These are phyloP conservation scores for Deroplatys truncata DNA, from an alignment of 2,888 invertebrate species.

Conservation along the genomic window DNA sequence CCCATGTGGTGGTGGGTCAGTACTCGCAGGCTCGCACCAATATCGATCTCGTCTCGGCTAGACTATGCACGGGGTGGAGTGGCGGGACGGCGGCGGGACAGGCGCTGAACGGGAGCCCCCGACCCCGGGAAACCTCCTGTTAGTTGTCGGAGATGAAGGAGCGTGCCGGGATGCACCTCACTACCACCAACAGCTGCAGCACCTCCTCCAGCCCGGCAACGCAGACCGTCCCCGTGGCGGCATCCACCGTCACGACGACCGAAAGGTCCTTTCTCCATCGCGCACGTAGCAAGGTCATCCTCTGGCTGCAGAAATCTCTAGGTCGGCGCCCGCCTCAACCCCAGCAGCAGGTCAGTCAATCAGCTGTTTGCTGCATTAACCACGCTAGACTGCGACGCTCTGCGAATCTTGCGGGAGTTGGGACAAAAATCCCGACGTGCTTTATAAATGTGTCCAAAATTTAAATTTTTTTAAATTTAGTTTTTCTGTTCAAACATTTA, in stretches of 20 bases:
- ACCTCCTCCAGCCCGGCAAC: slow-evolving; percentile 7
- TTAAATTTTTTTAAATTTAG: no score
- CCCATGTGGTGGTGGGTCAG: background rate
- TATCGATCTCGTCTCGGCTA: background rate
- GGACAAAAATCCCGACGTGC: no score
- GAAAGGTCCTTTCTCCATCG: slow-evolving; percentile 43
- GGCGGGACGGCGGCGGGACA: slow-evolving; percentile 4
- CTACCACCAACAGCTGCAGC: background rate
- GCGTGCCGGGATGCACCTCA: slow-evolving; percentile 18
- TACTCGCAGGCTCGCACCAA: background rate
- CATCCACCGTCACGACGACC: background rate
- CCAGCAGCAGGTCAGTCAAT: slow-evolving; percentile 39
- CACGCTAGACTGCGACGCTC: background rate
- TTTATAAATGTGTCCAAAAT: no score
- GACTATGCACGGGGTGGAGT: background rate
- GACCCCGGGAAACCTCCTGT: slow-evolving; percentile 18
- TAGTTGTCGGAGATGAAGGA: slow-evolving; percentile 27
- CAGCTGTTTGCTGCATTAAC: background rate
- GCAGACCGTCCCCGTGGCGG: background rate
- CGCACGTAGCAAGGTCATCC: slow-evolving; percentile 46
- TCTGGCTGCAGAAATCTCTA: slow-evolving; percentile 44
- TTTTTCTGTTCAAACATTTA: no score
- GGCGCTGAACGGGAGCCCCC: slow-evolving; percentile 1
- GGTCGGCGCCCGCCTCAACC: slow-evolving; percentile 28
- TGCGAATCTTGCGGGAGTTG: no score